phyloP scores from a whole-genome alignment of 2,888 invertebrate species.

The Nephrotoma flavescens region DNA sequence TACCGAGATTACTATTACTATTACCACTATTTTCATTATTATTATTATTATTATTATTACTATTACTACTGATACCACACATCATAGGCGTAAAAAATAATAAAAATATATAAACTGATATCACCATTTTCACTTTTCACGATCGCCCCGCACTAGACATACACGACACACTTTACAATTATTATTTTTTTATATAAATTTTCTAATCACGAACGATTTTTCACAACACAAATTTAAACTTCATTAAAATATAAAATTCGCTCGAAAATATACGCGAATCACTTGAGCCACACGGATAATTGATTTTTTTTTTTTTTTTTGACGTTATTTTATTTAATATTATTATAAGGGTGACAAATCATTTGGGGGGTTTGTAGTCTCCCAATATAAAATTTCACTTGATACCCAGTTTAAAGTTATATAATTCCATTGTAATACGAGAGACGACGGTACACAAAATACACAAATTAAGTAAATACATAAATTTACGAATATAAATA shows the following conservation, averaged over 20 bases:
- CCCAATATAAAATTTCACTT: not conserved
- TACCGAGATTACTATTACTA: conserved; percentile 8
- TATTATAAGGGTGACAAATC: not conserved
- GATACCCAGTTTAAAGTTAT: not conserved
- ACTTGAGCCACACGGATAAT: not conserved
- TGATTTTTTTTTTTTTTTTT: not conserved
- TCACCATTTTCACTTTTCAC: conserved; percentile 26
- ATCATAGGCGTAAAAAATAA: conserved; percentile 13
- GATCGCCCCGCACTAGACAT: not conserved
- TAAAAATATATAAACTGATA: conserved; percentile 27
- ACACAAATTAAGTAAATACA: not conserved
- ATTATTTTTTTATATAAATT: not conserved
- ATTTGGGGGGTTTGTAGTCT: not conserved
- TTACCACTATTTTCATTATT: conserved; percentile 9
- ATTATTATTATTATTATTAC: conserved; percentile 11
- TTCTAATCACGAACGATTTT: not conserved
- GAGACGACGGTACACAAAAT: not conserved
- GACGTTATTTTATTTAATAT: not conserved
- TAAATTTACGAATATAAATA: not conserved
- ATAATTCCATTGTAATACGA: not conserved
- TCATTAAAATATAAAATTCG: not conserved
- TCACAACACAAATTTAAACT: not conserved
- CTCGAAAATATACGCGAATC: not conserved
- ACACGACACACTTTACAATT: not conserved
- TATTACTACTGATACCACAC: conserved; percentile 14